phyloP scores from a whole-genome alignment of 2,888 invertebrate genomes.

The Apamea crenata region DNA sequence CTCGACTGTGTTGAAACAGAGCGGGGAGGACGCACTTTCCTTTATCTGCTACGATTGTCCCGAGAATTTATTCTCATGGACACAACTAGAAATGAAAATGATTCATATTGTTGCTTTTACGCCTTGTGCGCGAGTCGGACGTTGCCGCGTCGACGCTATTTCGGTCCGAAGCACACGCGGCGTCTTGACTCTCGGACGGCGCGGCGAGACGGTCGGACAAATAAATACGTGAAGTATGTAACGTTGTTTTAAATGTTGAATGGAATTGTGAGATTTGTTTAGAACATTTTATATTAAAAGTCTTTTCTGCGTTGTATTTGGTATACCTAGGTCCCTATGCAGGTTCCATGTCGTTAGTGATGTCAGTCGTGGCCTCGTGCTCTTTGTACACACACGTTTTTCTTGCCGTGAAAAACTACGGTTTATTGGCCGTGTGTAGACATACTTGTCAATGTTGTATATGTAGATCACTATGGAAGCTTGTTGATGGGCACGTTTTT shows the following conservation, averaged over 20 bases:
- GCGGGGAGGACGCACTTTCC: slow-evolving; percentile 60
- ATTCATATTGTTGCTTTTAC: slow-evolving; percentile 64
- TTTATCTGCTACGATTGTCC: slow-evolving; percentile 63
- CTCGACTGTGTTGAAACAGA: slow-evolving; percentile 69
- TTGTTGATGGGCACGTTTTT: too few relatives aligned
- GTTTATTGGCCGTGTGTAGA: too few relatives aligned
- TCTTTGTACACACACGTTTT: not conserved
- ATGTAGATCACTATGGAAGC: not conserved
- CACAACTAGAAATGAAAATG: slow-evolving; percentile 58
- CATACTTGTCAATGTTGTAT: not conserved
- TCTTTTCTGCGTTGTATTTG: not conserved
- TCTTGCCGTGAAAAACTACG: not conserved
- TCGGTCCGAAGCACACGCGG: slow-evolving; percentile 40
- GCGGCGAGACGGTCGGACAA: slow-evolving; percentile 8
- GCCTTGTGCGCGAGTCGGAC: slow-evolving; percentile 34
- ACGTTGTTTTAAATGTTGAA: slow-evolving; percentile 5
- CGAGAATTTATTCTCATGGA: slow-evolving; percentile 63
- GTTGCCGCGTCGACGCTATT: slow-evolving; percentile 22
- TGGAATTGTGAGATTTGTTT: slow-evolving; percentile 8
- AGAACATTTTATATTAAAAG: not conserved
- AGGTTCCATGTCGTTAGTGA: not conserved
- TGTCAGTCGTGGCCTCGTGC: not conserved
- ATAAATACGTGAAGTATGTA: slow-evolving; percentile 33
- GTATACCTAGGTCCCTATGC: not conserved
- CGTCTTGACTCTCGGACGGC: slow-evolving; percentile 31